Percentiles rank a stretch among this genome's conserved stretches.
These are phyloP conservation scores for Sisor rabdophorus DNA, from an alignment of 2,113 vertebrate species.

Conservation along the genomic window DNA sequence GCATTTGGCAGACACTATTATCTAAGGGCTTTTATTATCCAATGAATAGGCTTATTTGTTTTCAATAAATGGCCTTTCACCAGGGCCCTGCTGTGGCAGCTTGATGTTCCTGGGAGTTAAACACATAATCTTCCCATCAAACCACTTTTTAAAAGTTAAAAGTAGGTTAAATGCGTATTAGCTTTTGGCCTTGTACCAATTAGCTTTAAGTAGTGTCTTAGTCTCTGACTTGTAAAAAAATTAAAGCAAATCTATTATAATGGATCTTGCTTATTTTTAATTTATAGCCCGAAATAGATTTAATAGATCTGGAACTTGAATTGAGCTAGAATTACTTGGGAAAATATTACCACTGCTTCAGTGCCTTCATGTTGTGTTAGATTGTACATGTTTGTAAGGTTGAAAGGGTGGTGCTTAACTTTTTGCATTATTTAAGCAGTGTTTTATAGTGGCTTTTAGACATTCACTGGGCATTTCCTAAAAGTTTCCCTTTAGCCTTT, in stretches of 20 bases:
- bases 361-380: conserved; percentile 9
- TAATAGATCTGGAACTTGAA: neutral
- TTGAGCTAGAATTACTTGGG: neutral
- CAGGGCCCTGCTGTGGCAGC: too few relatives aligned
- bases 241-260: neutral
- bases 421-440: conserved; percentile 21
- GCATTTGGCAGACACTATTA: too few relatives aligned
- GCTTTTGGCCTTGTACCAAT: neutral
- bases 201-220: neutral
- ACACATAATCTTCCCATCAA: too few relatives aligned
- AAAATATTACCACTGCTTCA: neutral
- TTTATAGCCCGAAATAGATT: neutral
- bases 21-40: too few relatives aligned
- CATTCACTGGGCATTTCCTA: conserved; percentile 47
- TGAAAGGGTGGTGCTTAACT: conserved; percentile 27
- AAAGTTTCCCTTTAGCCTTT: conserved; percentile 33
- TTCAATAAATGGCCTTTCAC: too few relatives aligned
- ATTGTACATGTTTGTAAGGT: neutral
- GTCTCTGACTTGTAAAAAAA: neutral
- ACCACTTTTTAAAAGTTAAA: too few relatives aligned
- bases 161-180: neutral
- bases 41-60: too few relatives aligned
- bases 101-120: too few relatives aligned
- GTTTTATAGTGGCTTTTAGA: conserved; percentile 40
- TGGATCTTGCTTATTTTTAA: neutral